Evolutionary conservation across 2,113 vertebrate species (phyloP).

Genomic region (Furnarius figulus): DNA sequence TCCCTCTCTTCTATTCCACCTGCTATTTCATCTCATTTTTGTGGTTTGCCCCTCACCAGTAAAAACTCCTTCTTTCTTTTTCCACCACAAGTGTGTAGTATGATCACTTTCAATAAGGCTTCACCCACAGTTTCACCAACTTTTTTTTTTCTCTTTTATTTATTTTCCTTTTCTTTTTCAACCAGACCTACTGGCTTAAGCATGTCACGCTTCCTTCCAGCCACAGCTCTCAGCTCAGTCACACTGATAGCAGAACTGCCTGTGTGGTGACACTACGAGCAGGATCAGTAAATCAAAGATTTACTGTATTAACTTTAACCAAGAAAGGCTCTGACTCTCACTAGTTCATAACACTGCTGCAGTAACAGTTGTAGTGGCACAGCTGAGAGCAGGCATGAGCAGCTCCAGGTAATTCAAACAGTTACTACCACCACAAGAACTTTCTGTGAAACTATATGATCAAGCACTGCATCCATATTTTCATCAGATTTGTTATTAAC

Average conservation of each 20-base stretch:
- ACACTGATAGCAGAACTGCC: neutral
- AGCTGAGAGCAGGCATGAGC: neutral
- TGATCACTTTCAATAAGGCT: neutral
- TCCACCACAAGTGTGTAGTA: neutral
- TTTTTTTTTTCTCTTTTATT: neutral
- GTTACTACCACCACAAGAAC: neutral
- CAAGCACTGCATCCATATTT: neutral
- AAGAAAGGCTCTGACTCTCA: neutral
- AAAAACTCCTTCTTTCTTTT: neutral
- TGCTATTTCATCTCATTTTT: neutral
- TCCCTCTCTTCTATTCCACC: neutral
- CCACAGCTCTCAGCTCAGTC: neutral
- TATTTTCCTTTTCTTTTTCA: neutral
- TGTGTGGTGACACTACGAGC: neutral
- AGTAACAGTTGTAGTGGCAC: neutral
- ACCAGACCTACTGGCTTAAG: neutral
- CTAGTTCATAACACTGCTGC: neutral
- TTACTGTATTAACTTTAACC: neutral
- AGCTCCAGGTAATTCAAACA: neutral
- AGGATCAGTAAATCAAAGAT: neutral
- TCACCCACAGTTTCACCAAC: neutral
- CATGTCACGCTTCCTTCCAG: neutral
- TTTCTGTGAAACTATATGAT: neutral
- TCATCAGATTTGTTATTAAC: neutral
- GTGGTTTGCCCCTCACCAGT: conserved; percentile 16